These are phyloP conservation scores for Misgurnus mizolepis DNA, from an alignment of 2,113 vertebrate genomes.

Conservation along the genomic window DNA sequence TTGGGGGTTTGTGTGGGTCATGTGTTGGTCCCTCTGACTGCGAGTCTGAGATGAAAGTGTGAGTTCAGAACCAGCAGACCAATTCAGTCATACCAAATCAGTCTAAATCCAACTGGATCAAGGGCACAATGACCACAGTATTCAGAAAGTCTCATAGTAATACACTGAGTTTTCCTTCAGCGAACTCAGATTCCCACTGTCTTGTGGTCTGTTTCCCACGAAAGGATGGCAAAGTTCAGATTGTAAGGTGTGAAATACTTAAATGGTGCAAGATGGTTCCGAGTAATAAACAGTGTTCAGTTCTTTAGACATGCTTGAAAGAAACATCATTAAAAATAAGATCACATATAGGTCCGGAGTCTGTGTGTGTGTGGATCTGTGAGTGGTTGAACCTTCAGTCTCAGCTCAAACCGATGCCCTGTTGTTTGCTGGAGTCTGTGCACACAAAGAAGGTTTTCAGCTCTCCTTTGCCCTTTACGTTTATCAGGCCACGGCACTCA, in stretches of 20 bases:
- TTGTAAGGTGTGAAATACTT: neutral
- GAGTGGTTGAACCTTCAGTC: slow-evolving; percentile 16
- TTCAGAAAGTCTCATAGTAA: slow-evolving; percentile 16
- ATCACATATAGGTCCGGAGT: slow-evolving; percentile 15
- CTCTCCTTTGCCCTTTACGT: slow-evolving; percentile 96
- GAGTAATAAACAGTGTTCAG: slow-evolving; percentile 5
- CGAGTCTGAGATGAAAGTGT: neutral
- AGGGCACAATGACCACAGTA: slow-evolving; percentile 20
- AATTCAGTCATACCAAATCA: slow-evolving; percentile 24
- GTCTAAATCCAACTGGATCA: slow-evolving; percentile 36
- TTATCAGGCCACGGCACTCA: slow-evolving; percentile 92
- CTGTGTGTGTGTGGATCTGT: neutral
- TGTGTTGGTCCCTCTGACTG: neutral
- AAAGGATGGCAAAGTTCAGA: neutral
- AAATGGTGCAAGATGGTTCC: neutral
- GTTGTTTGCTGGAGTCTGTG: slow-evolving; percentile 92
- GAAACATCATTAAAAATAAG: neutral
- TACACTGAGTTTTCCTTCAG: slow-evolving; percentile 26
- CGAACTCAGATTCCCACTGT: neutral
- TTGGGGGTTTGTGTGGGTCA: slow-evolving; percentile 9
- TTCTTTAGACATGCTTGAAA: slow-evolving; percentile 32
- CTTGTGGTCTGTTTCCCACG: slow-evolving; percentile 6
- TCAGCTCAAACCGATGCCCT: slow-evolving; percentile 87
- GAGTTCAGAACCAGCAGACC: neutral
- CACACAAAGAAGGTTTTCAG: slow-evolving; percentile 95